phyloP scores from a whole-genome alignment of 2,888 invertebrate genomes.

The Imbricaverruca yamaguchii region DNA sequence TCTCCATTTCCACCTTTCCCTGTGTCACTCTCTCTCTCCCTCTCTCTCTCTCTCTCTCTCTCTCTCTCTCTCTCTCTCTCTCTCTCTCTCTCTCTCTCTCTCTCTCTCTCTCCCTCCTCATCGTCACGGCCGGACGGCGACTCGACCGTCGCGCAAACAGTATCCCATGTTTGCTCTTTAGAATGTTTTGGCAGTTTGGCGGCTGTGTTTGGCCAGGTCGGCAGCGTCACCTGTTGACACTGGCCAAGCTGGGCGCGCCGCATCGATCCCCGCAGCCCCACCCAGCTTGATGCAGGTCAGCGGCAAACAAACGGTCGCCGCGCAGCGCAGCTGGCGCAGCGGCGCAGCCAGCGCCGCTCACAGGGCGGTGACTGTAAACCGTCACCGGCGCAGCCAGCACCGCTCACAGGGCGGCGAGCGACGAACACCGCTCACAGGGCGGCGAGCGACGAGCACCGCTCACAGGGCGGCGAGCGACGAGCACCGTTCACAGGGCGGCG shows the following conservation, averaged over 20 bases:
- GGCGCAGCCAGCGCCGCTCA: too few species aligned
- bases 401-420: too few species aligned
- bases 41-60: neutral
- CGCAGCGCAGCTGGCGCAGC: neutral
- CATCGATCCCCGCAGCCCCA: neutral
- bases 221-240: neutral
- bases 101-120: neutral
- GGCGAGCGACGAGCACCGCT: too few species aligned
- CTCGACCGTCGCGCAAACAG: neutral
- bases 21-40: conserved; percentile 6
- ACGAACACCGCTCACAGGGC: too few species aligned
- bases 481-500: too few species aligned
- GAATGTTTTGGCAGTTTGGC: conserved; percentile 13
- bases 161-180: conserved; percentile 3
- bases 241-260: neutral
- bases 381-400: too few species aligned
- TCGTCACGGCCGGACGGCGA: neutral
- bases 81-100: neutral
- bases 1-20: too few species aligned
- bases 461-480: too few species aligned
- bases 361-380: too few species aligned
- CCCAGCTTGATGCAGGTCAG: neutral
- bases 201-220: neutral
- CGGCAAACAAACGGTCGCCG: neutral
- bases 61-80: neutral